phyloP scores from a whole-genome alignment of 2,888 invertebrate genomes.

The Euplexia lucipara region DNA sequence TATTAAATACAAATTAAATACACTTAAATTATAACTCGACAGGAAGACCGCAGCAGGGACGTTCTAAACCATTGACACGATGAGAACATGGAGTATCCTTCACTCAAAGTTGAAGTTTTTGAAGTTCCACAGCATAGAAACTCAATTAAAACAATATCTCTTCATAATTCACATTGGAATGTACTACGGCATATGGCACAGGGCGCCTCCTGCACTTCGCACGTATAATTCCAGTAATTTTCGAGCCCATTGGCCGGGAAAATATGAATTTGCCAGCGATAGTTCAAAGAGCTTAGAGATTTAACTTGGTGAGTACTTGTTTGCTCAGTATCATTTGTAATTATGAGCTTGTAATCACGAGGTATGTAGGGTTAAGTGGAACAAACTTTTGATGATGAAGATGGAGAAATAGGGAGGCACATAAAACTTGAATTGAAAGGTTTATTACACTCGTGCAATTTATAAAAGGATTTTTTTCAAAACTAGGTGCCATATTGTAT shows the following conservation, averaged over 20 bases:
- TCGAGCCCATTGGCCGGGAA: slow-evolving; percentile 81
- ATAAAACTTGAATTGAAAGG: too few species aligned
- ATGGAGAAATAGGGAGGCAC: too few species aligned
- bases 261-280: slow-evolving; percentile 79
- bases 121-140: slow-evolving; percentile 18
- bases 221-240: slow-evolving; percentile 81
- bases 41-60: too few species aligned
- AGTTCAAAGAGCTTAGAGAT: slow-evolving; percentile 81
- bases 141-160: slow-evolving; percentile 52
- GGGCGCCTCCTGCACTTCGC: slow-evolving; percentile 66
- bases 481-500: too few species aligned
- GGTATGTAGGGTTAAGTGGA: slow-evolving; percentile 13
- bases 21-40: too few species aligned
- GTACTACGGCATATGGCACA: neutral
- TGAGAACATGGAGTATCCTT: too few species aligned
- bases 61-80: too few species aligned
- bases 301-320: slow-evolving; percentile 70
- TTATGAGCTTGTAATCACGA: slow-evolving; percentile 42
- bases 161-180: slow-evolving; percentile 22
- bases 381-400: neutral
- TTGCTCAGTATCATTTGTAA: slow-evolving; percentile 55
- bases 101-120: too few species aligned
- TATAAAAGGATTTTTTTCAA: too few species aligned
- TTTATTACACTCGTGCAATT: too few species aligned
- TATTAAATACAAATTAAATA: too few species aligned